Base-by-base conservation (phyloP, 1,140 invertebrate genomes). In the Oedothorax gibbosus region DNA sequence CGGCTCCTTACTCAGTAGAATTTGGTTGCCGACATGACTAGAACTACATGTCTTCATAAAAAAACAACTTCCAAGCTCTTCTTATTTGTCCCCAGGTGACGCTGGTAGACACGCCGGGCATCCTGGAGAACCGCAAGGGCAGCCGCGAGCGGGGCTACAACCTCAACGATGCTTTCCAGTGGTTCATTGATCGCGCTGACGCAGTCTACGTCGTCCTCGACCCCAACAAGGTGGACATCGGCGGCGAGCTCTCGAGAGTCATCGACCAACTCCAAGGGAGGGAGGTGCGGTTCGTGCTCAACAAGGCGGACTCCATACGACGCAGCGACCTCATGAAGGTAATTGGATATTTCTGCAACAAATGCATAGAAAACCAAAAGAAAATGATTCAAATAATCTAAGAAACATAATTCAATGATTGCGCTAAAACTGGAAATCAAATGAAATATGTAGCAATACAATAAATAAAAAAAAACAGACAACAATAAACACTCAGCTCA, bases 201-300 rank as follows among this genome's bases (percentile, higher is more conserved):
- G 95, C 98, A 79, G 97, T 98, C 89, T 97, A 98, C 90, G 92
- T 98, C 66, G 95, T 98, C 7, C 98, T 98, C 89, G 97, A 99
- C 91, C 96, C 97, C 71, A 94, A 95, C 11, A 98, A 98, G 91
- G 92, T 99, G 85, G 97, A 98, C 90, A 96, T 98, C 78, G 96
- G 97, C 80, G 95, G 95, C 72, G 96, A 98, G 91, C 96, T 97
- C 72, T 96, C 98, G 56, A 72, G 80, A 49, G 60, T 88, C 8
- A 50, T 88, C 6, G 87, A 87, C 53, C 87, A 88, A 86, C 57
- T 88, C 0, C 88, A 87, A 87, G 97, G 97, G 88, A 93, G 96
- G 87, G 96, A 98, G 91, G 88, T 91, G 3, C 93, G 96, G 87
- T 97, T 98, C 87, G 92, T 98, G 87, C 91, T 98, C 66, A 98